Evolutionary conservation across 1,140 invertebrate species (phyloP), one percentile per base, ranked within the genome.

Genomic region (Euschistus heros): DNA sequence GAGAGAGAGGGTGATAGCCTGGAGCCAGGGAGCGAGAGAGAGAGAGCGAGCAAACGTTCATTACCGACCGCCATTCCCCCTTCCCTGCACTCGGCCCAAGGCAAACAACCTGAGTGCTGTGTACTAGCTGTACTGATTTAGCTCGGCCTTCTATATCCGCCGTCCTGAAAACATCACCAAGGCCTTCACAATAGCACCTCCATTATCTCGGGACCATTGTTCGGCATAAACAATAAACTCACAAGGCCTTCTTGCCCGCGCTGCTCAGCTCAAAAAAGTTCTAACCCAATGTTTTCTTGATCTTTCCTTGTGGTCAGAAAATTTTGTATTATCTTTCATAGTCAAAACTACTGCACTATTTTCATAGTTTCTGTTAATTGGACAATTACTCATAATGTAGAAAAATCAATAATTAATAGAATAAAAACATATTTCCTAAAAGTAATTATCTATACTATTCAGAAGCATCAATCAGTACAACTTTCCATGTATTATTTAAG

Each of bases 201-300:
- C 47, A 50, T 50, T 50, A 50, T 50, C 47, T 50, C n/a, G n/a
- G 22, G 47, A 22, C 47, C 47, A 50, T 50, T 50, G 47, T 50
- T 50, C 47, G 47, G 47, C n/a, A 50, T 50, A 50, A 50, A 50
- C 47, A 50, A 50, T 50, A 50, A 50, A 50, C 33, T 37, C 33
- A 37, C 47, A 50, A 50, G 47, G 47, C 47, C 22, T 22, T 14
- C 47, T 20, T 22, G 6, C n/a, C 47, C 33, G 33, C 33, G 33
- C 33, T 37, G 1, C 33, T 1, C 4, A 37, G 33, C 33, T 37
- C 33, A 6, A 37, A 37, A 37, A 37, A 37, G 33, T 37, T 37
- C 33, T 13, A 37, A 37, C 33, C 7, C 8, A 1, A 6, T 13
- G 33, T 37, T 37, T 37, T 37, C 33, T 37, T 13, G 2, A 6